phyloP scores from a whole-genome alignment of 2,888 invertebrate genomes.

The Norana najaformis region DNA sequence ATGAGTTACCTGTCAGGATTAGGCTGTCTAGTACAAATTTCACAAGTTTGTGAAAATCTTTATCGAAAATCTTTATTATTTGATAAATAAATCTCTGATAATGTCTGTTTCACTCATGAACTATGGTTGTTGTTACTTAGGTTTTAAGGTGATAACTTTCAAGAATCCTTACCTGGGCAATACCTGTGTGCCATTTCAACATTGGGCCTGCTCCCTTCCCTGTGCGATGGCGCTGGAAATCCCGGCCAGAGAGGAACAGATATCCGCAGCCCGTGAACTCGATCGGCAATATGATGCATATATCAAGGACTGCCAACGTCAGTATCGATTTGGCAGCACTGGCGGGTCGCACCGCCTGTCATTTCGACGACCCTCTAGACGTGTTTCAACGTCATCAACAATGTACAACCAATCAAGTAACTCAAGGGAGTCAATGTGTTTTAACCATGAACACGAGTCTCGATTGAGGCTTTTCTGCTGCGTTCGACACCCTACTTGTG shows the following conservation, averaged over 20 bases:
- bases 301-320: slow-evolving; percentile 42
- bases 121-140: slow-evolving; percentile 49
- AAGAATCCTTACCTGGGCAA: slow-evolving; percentile 65
- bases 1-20: neutral
- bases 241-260: slow-evolving; percentile 62
- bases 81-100: neutral
- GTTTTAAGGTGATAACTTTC: slow-evolving; percentile 65
- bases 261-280: slow-evolving; percentile 57
- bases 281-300: slow-evolving; percentile 57
- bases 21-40: neutral
- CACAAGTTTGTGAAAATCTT: too few relatives aligned
- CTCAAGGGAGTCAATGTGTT: slow-evolving; percentile 10
- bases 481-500: neutral
- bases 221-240: slow-evolving; percentile 64
- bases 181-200: slow-evolving; percentile 65
- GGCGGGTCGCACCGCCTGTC: neutral
- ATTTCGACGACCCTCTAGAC: neutral
- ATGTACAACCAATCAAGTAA: neutral
- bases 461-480: slow-evolving; percentile 17
- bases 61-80: neutral
- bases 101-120: neutral
- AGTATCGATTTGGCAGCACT: slow-evolving; percentile 28
- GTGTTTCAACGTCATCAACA: neutral
- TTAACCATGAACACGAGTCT: slow-evolving; percentile 18
- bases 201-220: slow-evolving; percentile 64